Conservation (phyloP, 2,113 vertebrate genomes). For the Fregetta grallaria region DNA sequence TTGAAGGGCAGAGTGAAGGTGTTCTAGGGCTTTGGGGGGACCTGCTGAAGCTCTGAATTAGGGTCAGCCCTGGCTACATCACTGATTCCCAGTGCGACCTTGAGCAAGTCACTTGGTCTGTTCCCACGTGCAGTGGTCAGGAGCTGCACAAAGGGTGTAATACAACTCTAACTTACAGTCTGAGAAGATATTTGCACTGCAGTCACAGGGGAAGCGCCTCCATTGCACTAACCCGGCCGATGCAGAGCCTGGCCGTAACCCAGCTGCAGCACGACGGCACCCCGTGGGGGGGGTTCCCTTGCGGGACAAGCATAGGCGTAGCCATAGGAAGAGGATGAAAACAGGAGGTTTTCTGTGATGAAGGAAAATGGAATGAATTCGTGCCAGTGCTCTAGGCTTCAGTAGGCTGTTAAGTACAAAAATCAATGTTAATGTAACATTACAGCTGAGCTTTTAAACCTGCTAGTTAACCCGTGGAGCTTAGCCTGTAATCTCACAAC, state of each 20-base stretch:
- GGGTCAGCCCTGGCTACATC: neutral
- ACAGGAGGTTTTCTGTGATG: neutral
- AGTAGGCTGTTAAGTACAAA: neutral
- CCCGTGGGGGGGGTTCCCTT: fast-evolving
- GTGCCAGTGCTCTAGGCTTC: neutral
- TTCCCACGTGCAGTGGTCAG: neutral
- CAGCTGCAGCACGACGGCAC: fast-evolving
- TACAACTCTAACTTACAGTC: fast-evolving
- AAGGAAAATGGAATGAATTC: neutral
- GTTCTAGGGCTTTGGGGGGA: neutral
- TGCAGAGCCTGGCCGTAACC: neutral
- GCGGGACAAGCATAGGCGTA: neutral
- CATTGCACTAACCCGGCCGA: fast-evolving
- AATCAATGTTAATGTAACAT: constrained; percentile 32
- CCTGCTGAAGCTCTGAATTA: neutral
- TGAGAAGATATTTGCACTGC: neutral
- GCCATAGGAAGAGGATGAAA: neutral
- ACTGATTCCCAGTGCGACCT: neutral
- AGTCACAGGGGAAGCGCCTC: neutral
- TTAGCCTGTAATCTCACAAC: neutral
- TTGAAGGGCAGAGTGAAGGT: neutral
- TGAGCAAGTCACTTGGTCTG: neutral
- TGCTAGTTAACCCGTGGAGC: constrained; percentile 2
- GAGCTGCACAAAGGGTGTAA: neutral
- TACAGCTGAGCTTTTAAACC: constrained; percentile 8